Evolutionary conservation across 2,113 vertebrate species (phyloP).

Genomic region (Nibea albiflora): DNA sequence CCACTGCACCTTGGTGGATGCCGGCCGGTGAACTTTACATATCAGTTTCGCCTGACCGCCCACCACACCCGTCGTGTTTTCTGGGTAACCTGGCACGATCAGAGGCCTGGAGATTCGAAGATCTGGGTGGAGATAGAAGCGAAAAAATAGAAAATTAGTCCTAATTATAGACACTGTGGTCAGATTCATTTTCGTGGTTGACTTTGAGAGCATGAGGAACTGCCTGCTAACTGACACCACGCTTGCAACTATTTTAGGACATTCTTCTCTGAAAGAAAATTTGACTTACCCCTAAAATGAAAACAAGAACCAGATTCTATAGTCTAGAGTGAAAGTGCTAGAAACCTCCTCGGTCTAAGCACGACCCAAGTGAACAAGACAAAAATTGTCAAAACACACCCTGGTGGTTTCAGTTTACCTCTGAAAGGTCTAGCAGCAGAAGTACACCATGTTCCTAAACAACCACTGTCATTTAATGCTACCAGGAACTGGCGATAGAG

Average conservation of each 20-base stretch:
- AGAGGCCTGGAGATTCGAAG: conserved; percentile 86
- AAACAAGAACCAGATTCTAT: neutral
- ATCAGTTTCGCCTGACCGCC: conserved; percentile 89
- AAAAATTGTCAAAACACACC: conserved; percentile 42
- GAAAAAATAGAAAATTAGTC: neutral
- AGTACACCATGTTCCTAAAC: conserved; percentile 57
- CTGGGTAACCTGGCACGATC: conserved; percentile 90
- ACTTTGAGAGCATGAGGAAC: neutral
- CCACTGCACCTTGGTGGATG: conserved; percentile 95
- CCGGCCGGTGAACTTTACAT: conserved; percentile 93
- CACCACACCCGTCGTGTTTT: conserved; percentile 89
- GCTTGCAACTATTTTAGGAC: neutral
- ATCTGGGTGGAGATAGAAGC: conserved; percentile 78
- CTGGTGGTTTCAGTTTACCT: conserved; percentile 51
- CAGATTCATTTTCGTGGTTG: neutral
- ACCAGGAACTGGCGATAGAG: conserved; percentile 62
- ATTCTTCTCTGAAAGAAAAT: neutral
- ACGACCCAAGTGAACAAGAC: neutral
- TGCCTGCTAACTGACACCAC: neutral
- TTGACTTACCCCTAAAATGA: neutral
- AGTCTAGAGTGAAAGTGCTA: conserved; percentile 5
- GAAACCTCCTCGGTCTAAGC: neutral
- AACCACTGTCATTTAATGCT: conserved; percentile 55
- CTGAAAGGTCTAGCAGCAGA: conserved; percentile 38
- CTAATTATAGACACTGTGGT: no score